phyloP scores from a whole-genome alignment of 2,797 vertebrate genomes.

The Sphaeramia orbicularis region DNA sequence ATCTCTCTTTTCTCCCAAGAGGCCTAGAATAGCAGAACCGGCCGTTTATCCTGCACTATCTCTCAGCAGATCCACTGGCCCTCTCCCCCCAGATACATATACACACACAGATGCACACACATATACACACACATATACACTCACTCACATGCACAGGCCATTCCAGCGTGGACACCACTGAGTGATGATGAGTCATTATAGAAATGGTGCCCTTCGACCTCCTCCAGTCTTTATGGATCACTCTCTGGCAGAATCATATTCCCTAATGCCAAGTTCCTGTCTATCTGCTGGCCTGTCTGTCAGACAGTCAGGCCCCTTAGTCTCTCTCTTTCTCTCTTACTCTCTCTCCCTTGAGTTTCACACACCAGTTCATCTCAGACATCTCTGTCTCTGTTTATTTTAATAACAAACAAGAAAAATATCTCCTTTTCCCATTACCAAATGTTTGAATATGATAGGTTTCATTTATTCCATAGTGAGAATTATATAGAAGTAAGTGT shows the following conservation, averaged over 20 bases:
- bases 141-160: constrained; percentile 33
- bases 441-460: constrained; percentile 65
- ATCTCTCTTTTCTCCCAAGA: constrained; percentile 60
- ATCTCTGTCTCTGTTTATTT: constrained; percentile 78
- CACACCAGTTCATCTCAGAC: constrained; percentile 80
- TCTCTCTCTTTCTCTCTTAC: constrained; percentile 63
- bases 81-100: constrained; percentile 49
- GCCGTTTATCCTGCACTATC: constrained; percentile 77
- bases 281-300: constrained; percentile 85
- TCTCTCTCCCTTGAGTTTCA: constrained; percentile 70
- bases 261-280: constrained; percentile 81
- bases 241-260: constrained; percentile 81
- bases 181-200: constrained; percentile 85
- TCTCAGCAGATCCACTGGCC: constrained; percentile 73
- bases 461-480: constrained; percentile 53
- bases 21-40: constrained; percentile 57
- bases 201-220: constrained; percentile 76
- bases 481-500: constrained; percentile 50
- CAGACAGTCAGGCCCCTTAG: constrained; percentile 75
- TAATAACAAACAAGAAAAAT: constrained; percentile 78
- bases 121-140: constrained; percentile 31
- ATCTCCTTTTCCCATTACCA: constrained; percentile 68
- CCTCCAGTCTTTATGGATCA: constrained; percentile 79
- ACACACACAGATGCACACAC: constrained; percentile 32
- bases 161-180: constrained; percentile 70